A percentile compares a stretch with the other conserved stretches of the same genome.
Evolutionary conservation across 2,113 vertebrate genomes (phyloP).

Genomic region (Heterocephalus glaber): DNA sequence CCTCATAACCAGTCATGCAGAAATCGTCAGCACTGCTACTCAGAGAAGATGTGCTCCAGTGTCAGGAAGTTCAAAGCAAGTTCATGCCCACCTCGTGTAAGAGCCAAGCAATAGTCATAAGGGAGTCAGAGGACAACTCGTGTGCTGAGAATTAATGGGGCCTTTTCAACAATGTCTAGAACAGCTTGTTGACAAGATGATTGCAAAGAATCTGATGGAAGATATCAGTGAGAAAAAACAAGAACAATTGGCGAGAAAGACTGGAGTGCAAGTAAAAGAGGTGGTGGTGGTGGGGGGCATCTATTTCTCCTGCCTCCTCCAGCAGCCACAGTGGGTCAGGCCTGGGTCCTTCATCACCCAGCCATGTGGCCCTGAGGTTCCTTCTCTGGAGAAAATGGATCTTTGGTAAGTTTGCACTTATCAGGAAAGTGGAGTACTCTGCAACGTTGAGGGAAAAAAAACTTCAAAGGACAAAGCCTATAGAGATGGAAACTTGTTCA

Average conservation of each 20-base stretch:
- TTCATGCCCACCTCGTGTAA: background rate
- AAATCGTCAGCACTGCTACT: background rate
- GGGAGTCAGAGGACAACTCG: background rate
- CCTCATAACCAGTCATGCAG: background rate
- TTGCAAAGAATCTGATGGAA: background rate
- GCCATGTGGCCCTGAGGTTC: background rate
- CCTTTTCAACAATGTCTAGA: background rate
- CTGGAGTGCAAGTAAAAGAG: background rate
- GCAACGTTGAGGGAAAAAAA: background rate
- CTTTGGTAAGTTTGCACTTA: background rate
- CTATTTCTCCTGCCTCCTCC: background rate
- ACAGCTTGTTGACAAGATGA: slow-evolving; percentile 8
- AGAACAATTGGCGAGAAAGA: background rate
- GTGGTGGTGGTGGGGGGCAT: background rate
- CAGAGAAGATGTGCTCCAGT: background rate
- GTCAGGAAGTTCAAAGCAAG: slow-evolving; percentile 9
- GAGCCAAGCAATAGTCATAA: background rate
- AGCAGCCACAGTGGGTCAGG: background rate
- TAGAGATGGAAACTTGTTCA: background rate
- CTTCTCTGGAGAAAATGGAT: background rate
- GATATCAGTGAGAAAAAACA: background rate
- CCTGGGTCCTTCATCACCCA: background rate
- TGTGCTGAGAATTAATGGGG: background rate
- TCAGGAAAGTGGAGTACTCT: background rate
- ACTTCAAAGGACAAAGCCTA: slow-evolving; percentile 14